Conservation (phyloP, 2,113 vertebrate species). For the Sciurus niger region DNA sequence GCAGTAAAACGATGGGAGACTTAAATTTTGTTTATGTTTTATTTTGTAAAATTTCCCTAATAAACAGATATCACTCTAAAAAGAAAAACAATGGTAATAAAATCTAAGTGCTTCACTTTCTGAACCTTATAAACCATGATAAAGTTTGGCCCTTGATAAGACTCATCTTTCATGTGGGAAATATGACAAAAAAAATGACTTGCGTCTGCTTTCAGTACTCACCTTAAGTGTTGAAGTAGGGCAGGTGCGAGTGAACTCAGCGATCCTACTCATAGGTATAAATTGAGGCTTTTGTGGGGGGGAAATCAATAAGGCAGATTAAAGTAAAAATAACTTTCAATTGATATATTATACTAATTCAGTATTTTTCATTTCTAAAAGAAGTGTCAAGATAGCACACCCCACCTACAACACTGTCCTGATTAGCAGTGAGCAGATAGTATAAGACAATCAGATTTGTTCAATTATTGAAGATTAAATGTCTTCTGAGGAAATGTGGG, state of each 20-base stretch:
- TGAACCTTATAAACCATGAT: not conserved
- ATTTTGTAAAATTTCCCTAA: conserved; percentile 46
- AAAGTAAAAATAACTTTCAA: conserved; percentile 51
- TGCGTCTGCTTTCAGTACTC: not conserved
- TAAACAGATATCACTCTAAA: not conserved
- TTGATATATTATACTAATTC: not conserved
- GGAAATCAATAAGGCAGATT: conserved; percentile 43
- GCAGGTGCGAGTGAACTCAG: not conserved
- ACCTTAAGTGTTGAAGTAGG: conserved; percentile 61
- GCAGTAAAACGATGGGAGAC: not conserved
- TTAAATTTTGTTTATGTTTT: conserved; percentile 60
- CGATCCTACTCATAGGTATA: conserved; percentile 45
- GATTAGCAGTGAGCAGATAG: not conserved
- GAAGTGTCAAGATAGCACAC: not conserved
- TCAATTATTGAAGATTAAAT: not conserved
- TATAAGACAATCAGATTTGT: not conserved
- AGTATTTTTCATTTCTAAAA: conserved; percentile 56
- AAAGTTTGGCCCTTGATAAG: not conserved
- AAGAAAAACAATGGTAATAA: conserved; percentile 17
- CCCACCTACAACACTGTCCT: not conserved
- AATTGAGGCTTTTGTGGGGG: conserved; percentile 29
- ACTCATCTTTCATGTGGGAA: not conserved
- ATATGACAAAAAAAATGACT: not conserved
- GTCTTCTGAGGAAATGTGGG: not conserved
- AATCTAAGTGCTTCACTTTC: not conserved